Evolutionary conservation across 1,140 invertebrate genomes (phyloP), one percentile per base, ranked within the genome.

Genomic region (Caenorhabditis briggsae): DNA sequence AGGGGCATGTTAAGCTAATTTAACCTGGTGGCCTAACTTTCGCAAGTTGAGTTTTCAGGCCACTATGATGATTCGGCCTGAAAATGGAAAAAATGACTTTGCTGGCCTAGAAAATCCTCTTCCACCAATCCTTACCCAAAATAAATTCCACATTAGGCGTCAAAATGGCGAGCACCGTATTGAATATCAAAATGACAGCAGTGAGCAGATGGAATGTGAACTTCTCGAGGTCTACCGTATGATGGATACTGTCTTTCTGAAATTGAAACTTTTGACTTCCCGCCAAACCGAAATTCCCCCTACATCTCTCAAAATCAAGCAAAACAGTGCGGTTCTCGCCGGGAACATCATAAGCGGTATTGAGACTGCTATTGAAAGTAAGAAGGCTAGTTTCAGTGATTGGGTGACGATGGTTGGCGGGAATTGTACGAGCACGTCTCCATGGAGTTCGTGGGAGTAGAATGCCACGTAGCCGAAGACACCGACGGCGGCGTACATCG

Each of bases 301-400:
- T 94, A 97, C 96, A 94, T 95, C 95, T 92, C 95, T 94, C 92
- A 96, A 97, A 0, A 98, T 92, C 74, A 98, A 94, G 0, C 97
- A 98, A 93, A 97, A 96, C 5, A 99, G 93, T 93, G 96, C 97
- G 8, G 96, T 96, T 87, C 97, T 93, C 92, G 97, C 98, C 12
- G 97, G 97, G 93, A 98, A 98, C 92, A 99, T 96, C 83, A 98
- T 96, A 82, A 99, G 94, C 14, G 97, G 97, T 94, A 98, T 98
- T 92, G 96, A 97, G 90, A 98, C 96, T 23, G 96, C 96, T 56
- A 98, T 94, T 0, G 97, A 98, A 65, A 98, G 93, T 1, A 98
- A 95, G 94, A 99, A 98, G 46, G 96, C 96, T 88, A 98, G 94
- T 94, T 97, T 97, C 88, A 97, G 96, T 41, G 25, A 43, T 20